Conservation (phyloP, 2,113 vertebrate species). For the Hippocampus zosterae region DNA sequence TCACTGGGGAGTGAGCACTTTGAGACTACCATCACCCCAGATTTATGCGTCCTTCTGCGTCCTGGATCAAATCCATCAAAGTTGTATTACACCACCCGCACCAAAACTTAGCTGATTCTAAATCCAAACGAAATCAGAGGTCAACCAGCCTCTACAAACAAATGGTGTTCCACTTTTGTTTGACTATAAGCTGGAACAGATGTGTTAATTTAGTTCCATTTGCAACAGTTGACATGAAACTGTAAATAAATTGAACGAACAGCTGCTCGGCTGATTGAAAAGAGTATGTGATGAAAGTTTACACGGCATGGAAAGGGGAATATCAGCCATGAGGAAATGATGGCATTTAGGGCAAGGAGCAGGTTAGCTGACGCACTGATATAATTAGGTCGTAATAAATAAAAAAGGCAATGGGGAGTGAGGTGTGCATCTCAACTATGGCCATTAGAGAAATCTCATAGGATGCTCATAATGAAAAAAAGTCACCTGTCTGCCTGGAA, state of each 20-base stretch:
- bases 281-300: slow-evolving; percentile 49
- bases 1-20: too few species aligned
- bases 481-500: slow-evolving; percentile 48
- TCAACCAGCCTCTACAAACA: too few species aligned
- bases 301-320: slow-evolving; percentile 43
- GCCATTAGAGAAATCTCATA: slow-evolving; percentile 56
- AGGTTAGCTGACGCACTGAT: slow-evolving; percentile 52
- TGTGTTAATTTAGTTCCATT: neutral
- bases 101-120: too few species aligned
- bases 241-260: neutral
- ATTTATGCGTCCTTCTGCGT: too few species aligned
- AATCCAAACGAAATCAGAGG: too few species aligned
- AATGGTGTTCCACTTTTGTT: neutral
- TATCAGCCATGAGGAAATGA: slow-evolving; percentile 38
- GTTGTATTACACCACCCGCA: too few species aligned
- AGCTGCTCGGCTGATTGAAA: too few species aligned
- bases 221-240: neutral
- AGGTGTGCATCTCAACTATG: slow-evolving; percentile 44
- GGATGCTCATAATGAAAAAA: slow-evolving; percentile 43
- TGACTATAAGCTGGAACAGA: neutral
- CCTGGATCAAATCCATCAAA: too few species aligned
- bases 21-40: too few species aligned
- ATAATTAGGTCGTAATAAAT: slow-evolving; percentile 69
- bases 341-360: slow-evolving; percentile 61
- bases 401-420: slow-evolving; percentile 46